Percentiles rank a stretch among this genome's conserved stretches.
Evolutionary conservation across 2,797 vertebrate genomes (phyloP).

Genomic region (Tiaroga cobitis): DNA sequence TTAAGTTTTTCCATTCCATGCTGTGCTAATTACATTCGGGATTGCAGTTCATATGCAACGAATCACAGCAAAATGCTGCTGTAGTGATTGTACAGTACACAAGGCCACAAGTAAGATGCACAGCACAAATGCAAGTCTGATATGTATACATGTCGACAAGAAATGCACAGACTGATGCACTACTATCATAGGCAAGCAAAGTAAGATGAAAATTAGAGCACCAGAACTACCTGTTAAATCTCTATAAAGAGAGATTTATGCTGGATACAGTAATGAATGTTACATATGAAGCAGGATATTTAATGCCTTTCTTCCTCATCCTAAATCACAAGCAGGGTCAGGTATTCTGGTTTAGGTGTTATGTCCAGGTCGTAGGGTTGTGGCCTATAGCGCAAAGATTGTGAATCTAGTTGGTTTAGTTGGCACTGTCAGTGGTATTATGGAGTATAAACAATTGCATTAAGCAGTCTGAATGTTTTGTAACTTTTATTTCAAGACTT

Average conservation of each 20-base stretch:
- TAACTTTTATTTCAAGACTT: conserved; percentile 16
- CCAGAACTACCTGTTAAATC: neutral
- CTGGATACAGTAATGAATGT: conserved; percentile 14
- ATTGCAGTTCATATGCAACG: conserved; percentile 4
- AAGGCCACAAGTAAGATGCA: neutral
- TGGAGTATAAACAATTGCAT: conserved; percentile 3
- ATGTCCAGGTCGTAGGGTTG: neutral
- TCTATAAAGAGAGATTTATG: neutral
- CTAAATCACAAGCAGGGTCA: neutral
- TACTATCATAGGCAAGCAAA: neutral
- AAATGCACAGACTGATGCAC: neutral
- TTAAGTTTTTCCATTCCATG: conserved; percentile 21
- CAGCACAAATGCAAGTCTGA: neutral
- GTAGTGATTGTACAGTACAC: neutral
- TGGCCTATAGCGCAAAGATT: neutral
- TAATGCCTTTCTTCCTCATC: conserved; percentile 12
- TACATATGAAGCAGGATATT: conserved; percentile 10
- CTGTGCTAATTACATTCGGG: conserved; percentile 30
- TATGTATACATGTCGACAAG: neutral
- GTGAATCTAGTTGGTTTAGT: neutral
- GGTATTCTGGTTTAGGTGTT: neutral
- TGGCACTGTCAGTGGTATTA: neutral
- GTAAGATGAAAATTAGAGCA: neutral
- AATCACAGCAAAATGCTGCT: conserved; percentile 15
- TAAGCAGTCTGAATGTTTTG: conserved; percentile 14